A percentile compares a stretch with the other conserved stretches of the same genome.
These are phyloP conservation scores for Lanistes nyassanus DNA, from an alignment of 1,140 invertebrate genomes.

Conservation along the genomic window DNA sequence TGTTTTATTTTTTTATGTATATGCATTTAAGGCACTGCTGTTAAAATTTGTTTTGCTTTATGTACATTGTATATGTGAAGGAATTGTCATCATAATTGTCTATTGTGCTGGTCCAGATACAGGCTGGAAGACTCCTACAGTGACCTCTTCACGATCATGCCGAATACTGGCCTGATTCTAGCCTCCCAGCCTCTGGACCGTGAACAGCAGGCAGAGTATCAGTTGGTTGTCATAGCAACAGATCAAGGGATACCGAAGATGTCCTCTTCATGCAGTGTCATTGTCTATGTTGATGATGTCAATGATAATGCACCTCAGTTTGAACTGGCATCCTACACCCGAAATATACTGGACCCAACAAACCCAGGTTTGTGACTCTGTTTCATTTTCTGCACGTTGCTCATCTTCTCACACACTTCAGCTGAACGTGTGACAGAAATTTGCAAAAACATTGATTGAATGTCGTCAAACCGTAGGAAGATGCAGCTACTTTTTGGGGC, in stretches of 20 bases:
- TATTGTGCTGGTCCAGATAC: conserved; percentile 39
- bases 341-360: conserved; percentile 48
- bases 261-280: conserved; percentile 44
- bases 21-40: too few relatives aligned
- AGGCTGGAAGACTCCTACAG: conserved; percentile 42
- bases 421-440: background rate
- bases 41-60: too few relatives aligned
- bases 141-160: conserved; percentile 87
- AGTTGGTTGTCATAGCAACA: conserved; percentile 80
- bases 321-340: conserved; percentile 46
- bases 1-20: too few relatives aligned
- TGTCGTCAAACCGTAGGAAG: too few relatives aligned
- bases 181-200: conserved; percentile 79
- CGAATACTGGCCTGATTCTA: conserved; percentile 86
- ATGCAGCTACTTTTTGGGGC: too few relatives aligned
- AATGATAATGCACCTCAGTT: conserved; percentile 95
- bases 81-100: too few relatives aligned
- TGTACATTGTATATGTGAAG: too few relatives aligned
- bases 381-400: background rate
- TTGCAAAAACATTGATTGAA: too few relatives aligned
- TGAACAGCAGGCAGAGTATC: conserved; percentile 75
- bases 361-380: conserved; percentile 39
- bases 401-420: background rate
- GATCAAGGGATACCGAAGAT: conserved; percentile 56
- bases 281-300: conserved; percentile 75